Evolutionary conservation across 2,888 invertebrate species (phyloP), one percentile per base, ranked within the genome.

Genomic region (Dasysyrphus albostriatus): DNA sequence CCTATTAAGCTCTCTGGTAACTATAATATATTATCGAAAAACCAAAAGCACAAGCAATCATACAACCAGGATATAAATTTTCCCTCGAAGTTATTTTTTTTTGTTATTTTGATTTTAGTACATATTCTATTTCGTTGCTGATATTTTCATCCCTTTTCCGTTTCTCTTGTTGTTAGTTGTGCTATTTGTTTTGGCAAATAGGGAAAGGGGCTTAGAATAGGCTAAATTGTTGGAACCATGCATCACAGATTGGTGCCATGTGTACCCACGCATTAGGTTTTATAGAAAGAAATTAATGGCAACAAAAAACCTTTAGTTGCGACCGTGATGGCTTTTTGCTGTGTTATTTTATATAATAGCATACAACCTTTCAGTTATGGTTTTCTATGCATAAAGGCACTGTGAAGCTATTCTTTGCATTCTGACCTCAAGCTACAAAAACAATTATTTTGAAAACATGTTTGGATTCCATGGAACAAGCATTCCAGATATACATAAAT

Each of bases 51-150:
- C 88, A 88, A 89, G 89, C 89, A 89, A 89, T 89, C 89, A 89
- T 89, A 89, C 89, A 89, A 88, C 88, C 88, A 84, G 88, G 88
- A 88, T 82, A 89, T 89, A 89, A 89, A 89, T 89, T 88, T 87
- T 88, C 85, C 63, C 69, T 56, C 29, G 49, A 79, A 79, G 70
- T 77, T 88, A 83, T 88, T 74, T 82, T 70, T 69, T 72, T 56
- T 56, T 56, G n/a, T n/a, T n/a, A n/a, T 63, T 7, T 49, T 47
- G n/a, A 44, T 51, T 58, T 49, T 37, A 59, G 61, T 61, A 39
- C n/a, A n/a, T 61, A 61, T 61, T 49, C 65, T 67, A 49, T 67
- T 34, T 51, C 63, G 54, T 54, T 56, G 69, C 24, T 69, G 69
- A 37, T 73, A 37, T 67, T 49, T 81, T 51, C 54, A 42, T 81